These are phyloP conservation scores for Microchrysa polita DNA, from an alignment of 2,888 invertebrate genomes.

Conservation along the genomic window DNA sequence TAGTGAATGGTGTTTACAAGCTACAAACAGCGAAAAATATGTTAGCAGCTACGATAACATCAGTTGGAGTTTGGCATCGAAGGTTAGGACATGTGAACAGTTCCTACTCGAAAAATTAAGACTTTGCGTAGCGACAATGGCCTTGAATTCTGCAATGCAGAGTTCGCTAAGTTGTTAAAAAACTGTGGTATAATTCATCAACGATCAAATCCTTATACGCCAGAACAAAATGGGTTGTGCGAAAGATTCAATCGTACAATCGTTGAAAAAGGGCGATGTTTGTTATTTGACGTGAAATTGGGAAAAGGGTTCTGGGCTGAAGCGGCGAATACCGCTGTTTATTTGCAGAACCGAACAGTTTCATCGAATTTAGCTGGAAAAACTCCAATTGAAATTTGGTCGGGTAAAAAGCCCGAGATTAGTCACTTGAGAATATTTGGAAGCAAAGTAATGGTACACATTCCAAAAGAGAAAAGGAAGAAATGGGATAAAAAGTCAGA, in stretches of 20 bases:
- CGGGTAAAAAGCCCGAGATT: conserved; percentile 56
- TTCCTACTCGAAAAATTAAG: conserved; percentile 7
- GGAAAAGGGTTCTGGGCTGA: conserved; percentile 56
- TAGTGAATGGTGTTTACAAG: too few relatives aligned
- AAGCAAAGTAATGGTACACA: conserved; percentile 54
- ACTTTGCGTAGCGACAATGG: conserved; percentile 53
- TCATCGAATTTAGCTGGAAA: conserved; percentile 41
- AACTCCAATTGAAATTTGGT: too few relatives aligned
- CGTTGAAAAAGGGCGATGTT: conserved; percentile 53
- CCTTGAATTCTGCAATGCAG: conserved; percentile 54
- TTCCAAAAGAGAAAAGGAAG: too few relatives aligned
- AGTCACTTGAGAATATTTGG: conserved; percentile 59
- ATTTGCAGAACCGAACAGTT: conserved; percentile 44
- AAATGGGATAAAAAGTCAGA: too few relatives aligned
- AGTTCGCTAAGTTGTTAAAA: conserved; percentile 55
- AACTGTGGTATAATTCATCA: conserved; percentile 41
- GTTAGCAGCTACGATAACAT: too few relatives aligned
- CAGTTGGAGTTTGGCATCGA: too few relatives aligned
- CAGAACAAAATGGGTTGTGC: conserved; percentile 48
- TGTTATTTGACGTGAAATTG: conserved; percentile 53
- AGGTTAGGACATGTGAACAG: too few relatives aligned
- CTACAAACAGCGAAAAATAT: too few relatives aligned
- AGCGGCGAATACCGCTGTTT: conserved; percentile 51
- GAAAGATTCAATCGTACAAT: conserved; percentile 54
- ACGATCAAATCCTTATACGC: conserved; percentile 41